A percentile compares a stretch with the other conserved stretches of the same genome.
Conservation (phyloP, 2,797 vertebrate species). For the Naso thynnoides region DNA sequence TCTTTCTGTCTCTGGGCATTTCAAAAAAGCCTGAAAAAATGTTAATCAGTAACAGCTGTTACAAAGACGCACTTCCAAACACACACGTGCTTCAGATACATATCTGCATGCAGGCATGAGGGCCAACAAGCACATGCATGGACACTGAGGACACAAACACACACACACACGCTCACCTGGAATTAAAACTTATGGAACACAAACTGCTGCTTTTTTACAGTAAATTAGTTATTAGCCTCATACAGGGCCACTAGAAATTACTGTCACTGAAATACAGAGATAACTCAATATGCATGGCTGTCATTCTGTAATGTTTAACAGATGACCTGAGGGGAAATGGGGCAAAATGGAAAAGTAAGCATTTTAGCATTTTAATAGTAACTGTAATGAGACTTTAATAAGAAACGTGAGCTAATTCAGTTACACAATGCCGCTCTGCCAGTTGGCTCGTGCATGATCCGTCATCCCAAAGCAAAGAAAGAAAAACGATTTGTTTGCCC, state of each 20-base stretch:
- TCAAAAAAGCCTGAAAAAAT: constrained; percentile 62
- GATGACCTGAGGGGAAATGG: constrained; percentile 42
- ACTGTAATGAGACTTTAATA: constrained; percentile 30
- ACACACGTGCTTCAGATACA: constrained; percentile 47
- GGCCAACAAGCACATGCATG: constrained; percentile 11
- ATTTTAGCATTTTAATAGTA: constrained; percentile 42
- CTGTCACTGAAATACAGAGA: constrained; percentile 29
- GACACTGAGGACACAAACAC: constrained; percentile 11
- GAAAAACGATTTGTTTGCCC: neutral
- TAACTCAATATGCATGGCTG: constrained; percentile 43
- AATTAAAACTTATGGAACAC: constrained; percentile 19
- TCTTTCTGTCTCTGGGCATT: constrained; percentile 15
- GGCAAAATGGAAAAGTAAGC: constrained; percentile 41
- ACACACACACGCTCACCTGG: constrained; percentile 10
- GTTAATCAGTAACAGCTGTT: constrained; percentile 78
- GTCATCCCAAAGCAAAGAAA: constrained; percentile 8
- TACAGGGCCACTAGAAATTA: constrained; percentile 29
- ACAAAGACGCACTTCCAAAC: constrained; percentile 54
- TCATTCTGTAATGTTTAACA: constrained; percentile 45
- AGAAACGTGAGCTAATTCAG: constrained; percentile 53
- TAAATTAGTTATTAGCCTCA: constrained; percentile 17
- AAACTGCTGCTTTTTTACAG: neutral
- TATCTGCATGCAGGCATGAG: constrained; percentile 11
- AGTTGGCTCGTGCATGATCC: constrained; percentile 31
- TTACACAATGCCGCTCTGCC: constrained; percentile 37